Evolutionary conservation across 2,113 vertebrate species (phyloP).

Genomic region (Pao palembangensis): DNA sequence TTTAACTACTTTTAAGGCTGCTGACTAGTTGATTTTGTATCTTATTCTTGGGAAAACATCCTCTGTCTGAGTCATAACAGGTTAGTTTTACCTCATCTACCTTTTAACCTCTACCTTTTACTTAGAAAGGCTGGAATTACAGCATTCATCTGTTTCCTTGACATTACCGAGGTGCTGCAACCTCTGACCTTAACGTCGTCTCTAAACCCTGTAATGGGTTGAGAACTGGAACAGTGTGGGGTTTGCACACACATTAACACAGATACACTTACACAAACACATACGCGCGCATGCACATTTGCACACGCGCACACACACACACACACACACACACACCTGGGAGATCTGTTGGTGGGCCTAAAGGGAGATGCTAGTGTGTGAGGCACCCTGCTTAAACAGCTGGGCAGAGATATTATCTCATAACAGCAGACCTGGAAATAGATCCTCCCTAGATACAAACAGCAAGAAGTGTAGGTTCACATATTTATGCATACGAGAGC

Average conservation of each 20-base stretch:
- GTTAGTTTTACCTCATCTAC: conserved; percentile 61
- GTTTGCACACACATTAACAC: conserved; percentile 27
- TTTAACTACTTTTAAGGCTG: conserved; percentile 36
- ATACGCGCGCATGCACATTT: background rate
- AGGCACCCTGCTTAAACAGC: conserved; percentile 73
- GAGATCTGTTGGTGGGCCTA: conserved; percentile 45
- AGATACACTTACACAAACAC: conserved; percentile 4
- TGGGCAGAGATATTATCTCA: conserved; percentile 70
- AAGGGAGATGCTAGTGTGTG: conserved; percentile 58
- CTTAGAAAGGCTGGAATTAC: conserved; percentile 55
- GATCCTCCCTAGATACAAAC: conserved; percentile 68
- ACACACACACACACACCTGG: conserved; percentile 26
- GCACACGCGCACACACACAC: background rate
- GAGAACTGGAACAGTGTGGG: conserved; percentile 32
- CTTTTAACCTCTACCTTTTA: conserved; percentile 64
- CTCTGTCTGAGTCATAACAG: conserved; percentile 64
- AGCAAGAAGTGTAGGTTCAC: conserved; percentile 53
- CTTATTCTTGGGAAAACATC: conserved; percentile 61
- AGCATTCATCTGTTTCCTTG: conserved; percentile 50
- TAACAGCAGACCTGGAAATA: conserved; percentile 64
- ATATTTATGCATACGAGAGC: conserved; percentile 35
- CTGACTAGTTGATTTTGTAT: conserved; percentile 54
- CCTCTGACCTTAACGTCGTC: conserved; percentile 58
- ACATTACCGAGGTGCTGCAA: conserved; percentile 43
- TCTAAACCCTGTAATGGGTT: conserved; percentile 55